Conservation (phyloP, 2,888 invertebrate genomes). For the Callosobruchus maculatus region DNA sequence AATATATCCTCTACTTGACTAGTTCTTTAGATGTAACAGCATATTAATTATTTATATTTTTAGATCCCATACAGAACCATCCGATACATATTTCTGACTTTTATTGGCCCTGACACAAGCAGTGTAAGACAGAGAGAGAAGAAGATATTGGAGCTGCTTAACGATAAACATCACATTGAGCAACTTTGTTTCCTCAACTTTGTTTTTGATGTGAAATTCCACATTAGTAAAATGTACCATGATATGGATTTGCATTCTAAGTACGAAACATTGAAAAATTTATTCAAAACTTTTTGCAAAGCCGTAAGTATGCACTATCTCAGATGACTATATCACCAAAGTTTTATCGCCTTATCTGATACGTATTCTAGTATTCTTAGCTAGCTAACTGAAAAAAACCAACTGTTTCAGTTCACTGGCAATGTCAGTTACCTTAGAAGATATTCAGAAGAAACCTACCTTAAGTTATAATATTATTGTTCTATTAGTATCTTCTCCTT, state of each 20-base stretch:
- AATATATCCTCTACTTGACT: too few species aligned
- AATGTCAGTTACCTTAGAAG: too few species aligned
- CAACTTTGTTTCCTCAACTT: slow-evolving; percentile 51
- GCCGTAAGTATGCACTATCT: slow-evolving; percentile 35
- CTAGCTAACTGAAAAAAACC: too few species aligned
- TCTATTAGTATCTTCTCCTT: too few species aligned
- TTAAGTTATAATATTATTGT: too few species aligned
- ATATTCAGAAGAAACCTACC: too few species aligned
- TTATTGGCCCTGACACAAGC: slow-evolving; percentile 31
- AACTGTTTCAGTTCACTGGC: too few species aligned
- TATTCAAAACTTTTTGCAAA: slow-evolving; percentile 48
- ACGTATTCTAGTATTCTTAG: too few species aligned
- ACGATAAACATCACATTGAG: slow-evolving; percentile 40
- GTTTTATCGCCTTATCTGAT: too few species aligned
- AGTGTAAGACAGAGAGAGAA: slow-evolving; percentile 40
- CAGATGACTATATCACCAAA: too few species aligned
- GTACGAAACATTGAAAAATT: slow-evolving; percentile 35
- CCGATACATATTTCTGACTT: slow-evolving; percentile 47
- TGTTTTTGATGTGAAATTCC: slow-evolving; percentile 51
- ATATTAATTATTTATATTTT: neutral
- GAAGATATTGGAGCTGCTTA: slow-evolving; percentile 40
- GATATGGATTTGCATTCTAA: slow-evolving; percentile 32
- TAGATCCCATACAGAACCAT: slow-evolving; percentile 47
- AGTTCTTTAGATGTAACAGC: too few species aligned
- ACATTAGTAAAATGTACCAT: slow-evolving; percentile 28